Evolutionary conservation across 2,888 invertebrate species (phyloP).

Genomic region (Hypselothyrea guttata): DNA sequence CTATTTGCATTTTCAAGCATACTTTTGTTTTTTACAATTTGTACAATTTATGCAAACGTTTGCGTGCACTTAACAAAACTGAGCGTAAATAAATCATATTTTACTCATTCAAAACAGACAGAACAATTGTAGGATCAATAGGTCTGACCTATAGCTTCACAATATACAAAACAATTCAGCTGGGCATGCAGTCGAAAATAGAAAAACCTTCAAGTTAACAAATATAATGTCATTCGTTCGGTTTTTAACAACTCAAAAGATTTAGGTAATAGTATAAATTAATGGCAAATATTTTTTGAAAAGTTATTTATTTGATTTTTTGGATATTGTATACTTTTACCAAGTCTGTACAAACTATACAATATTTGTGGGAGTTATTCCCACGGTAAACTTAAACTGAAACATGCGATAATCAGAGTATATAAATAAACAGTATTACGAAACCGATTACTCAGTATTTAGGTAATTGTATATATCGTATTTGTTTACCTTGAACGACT

Average conservation of each 20-base stretch:
- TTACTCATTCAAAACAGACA: too few species aligned
- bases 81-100: background rate
- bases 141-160: too few species aligned
- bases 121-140: too few species aligned
- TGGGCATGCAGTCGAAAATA: background rate
- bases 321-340: too few species aligned
- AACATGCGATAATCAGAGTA: conserved; percentile 10
- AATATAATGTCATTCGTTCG: too few species aligned
- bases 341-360: too few species aligned
- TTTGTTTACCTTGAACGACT: conserved; percentile 73
- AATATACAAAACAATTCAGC: too few species aligned
- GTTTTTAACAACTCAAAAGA: too few species aligned
- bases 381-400: background rate
- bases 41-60: conserved; percentile 3
- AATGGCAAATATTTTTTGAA: too few species aligned
- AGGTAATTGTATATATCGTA: conserved; percentile 1
- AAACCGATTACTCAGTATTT: background rate
- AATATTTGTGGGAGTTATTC: too few species aligned
- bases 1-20: conserved; percentile 32
- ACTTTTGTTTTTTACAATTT: conserved; percentile 11
- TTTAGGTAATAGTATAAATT: background rate
- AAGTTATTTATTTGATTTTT: too few species aligned
- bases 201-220: too few species aligned
- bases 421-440: conserved; percentile 6
- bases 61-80: conserved; percentile 24